phyloP scores from a whole-genome alignment of 2,797 vertebrate species.

The Channallabes apus region DNA sequence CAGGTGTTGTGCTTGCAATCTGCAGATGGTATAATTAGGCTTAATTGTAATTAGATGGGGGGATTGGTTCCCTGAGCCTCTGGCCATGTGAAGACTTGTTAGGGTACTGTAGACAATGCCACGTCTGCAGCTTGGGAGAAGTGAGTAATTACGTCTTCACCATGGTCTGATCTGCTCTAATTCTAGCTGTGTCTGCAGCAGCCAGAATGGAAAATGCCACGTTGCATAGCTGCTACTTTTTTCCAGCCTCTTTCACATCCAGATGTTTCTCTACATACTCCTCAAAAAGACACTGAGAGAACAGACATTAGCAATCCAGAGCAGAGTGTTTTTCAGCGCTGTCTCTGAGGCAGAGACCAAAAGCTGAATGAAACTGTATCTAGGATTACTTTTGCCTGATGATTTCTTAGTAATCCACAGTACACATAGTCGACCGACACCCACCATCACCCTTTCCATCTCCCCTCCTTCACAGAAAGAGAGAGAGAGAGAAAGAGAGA shows the following conservation, averaged over 20 bases:
- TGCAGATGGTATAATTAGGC: slow-evolving; percentile 45
- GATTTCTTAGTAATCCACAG: slow-evolving; percentile 4
- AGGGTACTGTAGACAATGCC: slow-evolving; percentile 60
- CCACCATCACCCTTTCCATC: no score
- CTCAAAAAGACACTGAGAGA: slow-evolving; percentile 67
- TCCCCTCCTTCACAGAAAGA: not conserved
- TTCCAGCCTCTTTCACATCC: slow-evolving; percentile 69
- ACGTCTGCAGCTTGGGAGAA: slow-evolving; percentile 64
- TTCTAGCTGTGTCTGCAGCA: slow-evolving; percentile 47
- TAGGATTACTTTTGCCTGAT: slow-evolving; percentile 45
- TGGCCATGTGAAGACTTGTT: slow-evolving; percentile 50
- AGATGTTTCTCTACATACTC: slow-evolving; percentile 79
- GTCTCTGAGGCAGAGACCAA: not conserved
- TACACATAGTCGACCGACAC: slow-evolving; percentile 14
- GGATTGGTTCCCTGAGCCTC: slow-evolving; percentile 31
- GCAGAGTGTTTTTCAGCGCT: slow-evolving; percentile 47
- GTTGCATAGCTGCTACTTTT: slow-evolving; percentile 66
- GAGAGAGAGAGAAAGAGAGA: not conserved
- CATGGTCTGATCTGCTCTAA: slow-evolving; percentile 50
- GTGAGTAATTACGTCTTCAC: slow-evolving; percentile 55
- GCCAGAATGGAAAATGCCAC: slow-evolving; percentile 77
- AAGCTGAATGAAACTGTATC: not conserved
- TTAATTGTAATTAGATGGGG: slow-evolving; percentile 52
- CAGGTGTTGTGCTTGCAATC: slow-evolving; percentile 30
- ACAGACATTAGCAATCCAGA: slow-evolving; percentile 77